Conservation (phyloP, 30 jellyfish, hydroid and myxozoan genomes). For the Aurelia sp. region DNA sequence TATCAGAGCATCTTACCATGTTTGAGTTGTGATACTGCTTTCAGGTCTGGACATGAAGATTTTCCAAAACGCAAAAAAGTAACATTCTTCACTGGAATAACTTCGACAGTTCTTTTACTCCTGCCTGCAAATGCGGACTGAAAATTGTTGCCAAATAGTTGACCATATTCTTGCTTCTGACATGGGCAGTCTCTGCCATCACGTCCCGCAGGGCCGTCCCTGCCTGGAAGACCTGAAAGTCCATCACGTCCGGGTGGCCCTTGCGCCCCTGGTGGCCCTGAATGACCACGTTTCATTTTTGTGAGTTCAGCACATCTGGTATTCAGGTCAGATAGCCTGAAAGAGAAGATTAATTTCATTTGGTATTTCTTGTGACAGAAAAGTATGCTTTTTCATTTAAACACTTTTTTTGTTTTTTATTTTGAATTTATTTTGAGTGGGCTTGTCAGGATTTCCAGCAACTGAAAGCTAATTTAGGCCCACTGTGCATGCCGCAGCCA, state of each 20-base stretch:
- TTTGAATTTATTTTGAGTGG: too few species aligned
- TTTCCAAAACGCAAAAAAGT: slow-evolving; percentile 65
- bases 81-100: slow-evolving; percentile 42
- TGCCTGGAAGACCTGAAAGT: slow-evolving; percentile 79
- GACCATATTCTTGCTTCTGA: slow-evolving; percentile 5
- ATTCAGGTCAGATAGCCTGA: slow-evolving; percentile 45
- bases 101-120: slow-evolving; percentile 38
- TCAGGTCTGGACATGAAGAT: slow-evolving; percentile 40
- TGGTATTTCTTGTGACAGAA: too few species aligned
- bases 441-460: too few species aligned
- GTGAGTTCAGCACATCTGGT: slow-evolving; percentile 48
- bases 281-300: slow-evolving; percentile 39
- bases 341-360: background rate
- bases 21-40: slow-evolving; percentile 19
- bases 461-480: too few species aligned
- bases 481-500: too few species aligned
- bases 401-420: too few species aligned
- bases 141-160: slow-evolving; percentile 1
- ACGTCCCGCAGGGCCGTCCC: slow-evolving; percentile 86
- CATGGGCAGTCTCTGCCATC: slow-evolving; percentile 88
- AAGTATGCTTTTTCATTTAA: too few species aligned
- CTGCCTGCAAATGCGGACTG: slow-evolving; percentile 45
- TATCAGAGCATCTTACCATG: too few species aligned
- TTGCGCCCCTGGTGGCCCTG: slow-evolving; percentile 58
- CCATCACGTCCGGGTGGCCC: slow-evolving; percentile 86